Base-by-base conservation (phyloP, 2,113 vertebrate genomes). In the Pteruthius melanotis region DNA sequence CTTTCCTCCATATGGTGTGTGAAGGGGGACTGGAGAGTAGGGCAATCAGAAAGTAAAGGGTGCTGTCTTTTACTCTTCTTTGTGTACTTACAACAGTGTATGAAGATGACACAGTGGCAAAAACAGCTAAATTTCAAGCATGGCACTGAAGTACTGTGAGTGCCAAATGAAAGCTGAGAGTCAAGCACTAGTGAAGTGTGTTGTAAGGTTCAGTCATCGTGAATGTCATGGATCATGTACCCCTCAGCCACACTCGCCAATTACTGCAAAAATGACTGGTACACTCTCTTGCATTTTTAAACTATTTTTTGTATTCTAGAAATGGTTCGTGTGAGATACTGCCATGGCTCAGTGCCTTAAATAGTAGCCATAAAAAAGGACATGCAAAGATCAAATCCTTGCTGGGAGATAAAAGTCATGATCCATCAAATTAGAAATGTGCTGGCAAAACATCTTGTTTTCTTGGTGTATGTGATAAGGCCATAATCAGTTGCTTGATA, bases 401-500 rank as follows among this genome's bases (percentile, higher is more conserved):
- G 61, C 47, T 84, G 77, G 44, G 53, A 89, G 37, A 75, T 71
- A 87, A 82, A 89, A 94, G 35, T 87, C 56, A 66, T 3, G 9
- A 88, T 77, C 75, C 56, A 83, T 92, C 68, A 77, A 78, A 83
- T 90, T 45, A 86, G 75, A 85, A 94, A 77, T 86, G 35, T 86
- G 33, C 63, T 94, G 71, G 54, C 53, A 88, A 92, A 93, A 74
- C 59, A 59, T 57, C 85, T 95, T 90, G 57, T 93, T 94, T 93
- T 86, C 71, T 54, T 83, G 31, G 50, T 86, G 63, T 53, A 27
- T 72, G 26, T 90, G 75, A 80, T 59, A 77, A 31, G 66, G 35
- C 56, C 39, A 56, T 66, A 60, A 65, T 60, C 30, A 44, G 33
- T 65, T 0, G 0, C 82, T 72, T 91, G 72, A 49, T 89, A 93